Conservation (phyloP, 2,113 vertebrate genomes). For the Ameiurus melas region DNA sequence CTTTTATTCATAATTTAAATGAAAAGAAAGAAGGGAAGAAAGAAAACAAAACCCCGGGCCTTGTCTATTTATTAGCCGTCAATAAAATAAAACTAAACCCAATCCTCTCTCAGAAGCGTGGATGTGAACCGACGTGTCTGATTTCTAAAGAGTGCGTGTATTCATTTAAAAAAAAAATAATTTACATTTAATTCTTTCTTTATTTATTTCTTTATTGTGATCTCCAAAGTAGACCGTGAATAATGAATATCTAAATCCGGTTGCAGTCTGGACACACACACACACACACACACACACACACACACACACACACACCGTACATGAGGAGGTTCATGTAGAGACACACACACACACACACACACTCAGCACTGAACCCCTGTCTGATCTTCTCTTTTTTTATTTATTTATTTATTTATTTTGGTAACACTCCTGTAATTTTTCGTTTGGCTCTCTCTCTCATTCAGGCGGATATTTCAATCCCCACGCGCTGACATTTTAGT, state of each 20-base stretch:
- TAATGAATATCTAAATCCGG: constrained; percentile 67
- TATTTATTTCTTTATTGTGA: background rate
- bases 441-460: background rate
- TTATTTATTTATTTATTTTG: too few species aligned
- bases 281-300: constrained; percentile 5
- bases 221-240: constrained; percentile 56
- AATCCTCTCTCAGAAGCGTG: background rate
- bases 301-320: background rate
- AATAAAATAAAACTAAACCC: background rate
- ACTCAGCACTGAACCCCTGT: constrained; percentile 1
- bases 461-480: background rate
- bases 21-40: rapidly evolving
- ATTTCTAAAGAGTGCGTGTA: background rate
- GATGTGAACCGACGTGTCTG: background rate
- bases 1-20: background rate
- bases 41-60: background rate
- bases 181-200: too few species aligned
- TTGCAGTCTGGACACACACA: constrained; percentile 56
- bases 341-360: constrained; percentile 34
- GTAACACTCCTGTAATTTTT: background rate
- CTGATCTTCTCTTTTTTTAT: too few species aligned
- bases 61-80: background rate
- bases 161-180: too few species aligned
- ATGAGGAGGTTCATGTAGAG: constrained; percentile 31
- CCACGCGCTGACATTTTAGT: background rate